These are phyloP conservation scores for Etheostoma cragini DNA, from an alignment of 2,113 vertebrate genomes.

Conservation along the genomic window DNA sequence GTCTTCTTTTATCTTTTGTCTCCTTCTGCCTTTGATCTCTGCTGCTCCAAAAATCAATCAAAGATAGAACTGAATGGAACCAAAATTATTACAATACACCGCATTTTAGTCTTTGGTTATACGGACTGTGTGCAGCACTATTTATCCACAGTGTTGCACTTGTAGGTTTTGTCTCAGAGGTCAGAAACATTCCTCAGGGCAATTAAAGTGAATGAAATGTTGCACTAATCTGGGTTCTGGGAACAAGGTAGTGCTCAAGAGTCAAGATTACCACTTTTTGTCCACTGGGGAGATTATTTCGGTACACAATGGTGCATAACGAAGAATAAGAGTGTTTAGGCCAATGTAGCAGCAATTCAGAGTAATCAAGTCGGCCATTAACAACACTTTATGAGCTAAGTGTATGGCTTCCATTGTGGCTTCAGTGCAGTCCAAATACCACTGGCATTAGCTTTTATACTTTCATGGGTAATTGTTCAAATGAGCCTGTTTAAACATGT, in stretches of 20 bases:
- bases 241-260: not conserved
- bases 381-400: not conserved
- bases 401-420: not conserved
- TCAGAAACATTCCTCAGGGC: not conserved
- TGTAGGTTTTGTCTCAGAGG: not conserved
- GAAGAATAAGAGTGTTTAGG: not conserved
- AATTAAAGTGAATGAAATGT: not conserved
- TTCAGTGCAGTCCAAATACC: not conserved
- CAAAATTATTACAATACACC: not conserved
- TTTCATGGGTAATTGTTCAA: not conserved
- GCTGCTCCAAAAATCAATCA: constrained; percentile 47
- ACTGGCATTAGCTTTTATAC: not conserved
- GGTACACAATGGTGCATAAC: not conserved
- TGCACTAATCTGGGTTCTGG: not conserved
- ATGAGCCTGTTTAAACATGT: not conserved
- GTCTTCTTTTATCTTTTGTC: constrained; percentile 68
- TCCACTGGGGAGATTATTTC: not conserved
- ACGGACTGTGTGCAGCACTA: not conserved
- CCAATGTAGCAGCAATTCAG: not conserved
- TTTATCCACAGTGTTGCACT: not conserved
- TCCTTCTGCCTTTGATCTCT: constrained; percentile 66
- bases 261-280: not conserved
- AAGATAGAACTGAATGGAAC: constrained; percentile 11
- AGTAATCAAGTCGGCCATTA: not conserved
- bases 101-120: not conserved